phyloP scores from a whole-genome alignment of 2,113 vertebrate species.

The Gymnocephalus cernua region DNA sequence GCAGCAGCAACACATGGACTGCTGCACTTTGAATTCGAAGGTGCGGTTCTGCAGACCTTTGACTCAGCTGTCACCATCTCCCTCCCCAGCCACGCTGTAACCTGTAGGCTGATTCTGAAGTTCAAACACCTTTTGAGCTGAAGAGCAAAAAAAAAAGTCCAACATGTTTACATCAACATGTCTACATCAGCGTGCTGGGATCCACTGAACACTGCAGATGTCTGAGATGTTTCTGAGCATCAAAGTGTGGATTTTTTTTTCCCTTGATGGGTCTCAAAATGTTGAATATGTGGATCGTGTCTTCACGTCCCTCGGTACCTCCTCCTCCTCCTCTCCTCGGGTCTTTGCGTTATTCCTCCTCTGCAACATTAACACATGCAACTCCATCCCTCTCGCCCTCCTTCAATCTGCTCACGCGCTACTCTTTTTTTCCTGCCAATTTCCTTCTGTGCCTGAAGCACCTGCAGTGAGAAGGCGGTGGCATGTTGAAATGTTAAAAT shows the following conservation, averaged over 20 bases:
- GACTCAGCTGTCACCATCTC: too few species aligned
- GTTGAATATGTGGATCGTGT: conserved; percentile 66
- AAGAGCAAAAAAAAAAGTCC: conserved; percentile 10
- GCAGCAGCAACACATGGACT: too few species aligned
- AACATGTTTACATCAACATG: neutral
- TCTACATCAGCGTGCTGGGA: too few species aligned
- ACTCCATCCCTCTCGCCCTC: conserved; percentile 48
- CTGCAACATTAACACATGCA: conserved; percentile 49
- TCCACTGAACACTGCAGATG: conserved; percentile 16
- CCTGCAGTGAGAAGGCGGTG: conserved; percentile 32
- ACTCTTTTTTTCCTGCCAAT: neutral
- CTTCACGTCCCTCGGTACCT: conserved; percentile 45
- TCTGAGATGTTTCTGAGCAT: conserved; percentile 35
- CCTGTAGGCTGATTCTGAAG: neutral
- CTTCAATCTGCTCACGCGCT: conserved; percentile 40
- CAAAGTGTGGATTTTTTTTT: conserved; percentile 46
- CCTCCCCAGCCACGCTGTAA: too few species aligned
- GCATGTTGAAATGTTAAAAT: conserved; percentile 62
- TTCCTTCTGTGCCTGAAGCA: conserved; percentile 35
- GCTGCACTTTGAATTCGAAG: too few species aligned
- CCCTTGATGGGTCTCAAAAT: conserved; percentile 41
- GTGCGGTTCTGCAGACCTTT: too few species aligned
- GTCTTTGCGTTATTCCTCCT: conserved; percentile 49
- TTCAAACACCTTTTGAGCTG: conserved; percentile 18
- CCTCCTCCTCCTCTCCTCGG: neutral